Conservation (phyloP, 2,113 vertebrate species). For the Pterocles orientalis region DNA sequence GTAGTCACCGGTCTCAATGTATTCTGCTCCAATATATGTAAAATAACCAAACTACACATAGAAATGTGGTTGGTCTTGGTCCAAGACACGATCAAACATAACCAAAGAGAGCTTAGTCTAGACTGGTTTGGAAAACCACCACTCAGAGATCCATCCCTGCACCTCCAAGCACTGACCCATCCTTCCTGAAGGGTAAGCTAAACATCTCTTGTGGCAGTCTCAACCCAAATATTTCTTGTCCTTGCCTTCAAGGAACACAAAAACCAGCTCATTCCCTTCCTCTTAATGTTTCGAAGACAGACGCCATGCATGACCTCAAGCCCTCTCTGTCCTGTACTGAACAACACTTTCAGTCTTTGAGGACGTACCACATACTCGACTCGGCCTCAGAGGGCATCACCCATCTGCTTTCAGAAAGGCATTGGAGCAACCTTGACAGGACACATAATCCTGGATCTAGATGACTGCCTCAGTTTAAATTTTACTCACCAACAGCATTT, state of each 20-base stretch:
- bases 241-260: not conserved
- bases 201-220: not conserved
- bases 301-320: not conserved
- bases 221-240: not conserved
- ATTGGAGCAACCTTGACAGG: not conserved
- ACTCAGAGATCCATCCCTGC: not conserved
- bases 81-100: not conserved
- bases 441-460: not conserved
- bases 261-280: not conserved
- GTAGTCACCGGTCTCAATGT: not conserved
- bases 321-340: not conserved
- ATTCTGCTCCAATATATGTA: not conserved
- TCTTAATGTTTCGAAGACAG: not conserved
- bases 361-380: not conserved
- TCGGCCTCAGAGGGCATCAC: not conserved
- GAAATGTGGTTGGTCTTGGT: not conserved
- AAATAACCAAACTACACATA: not conserved
- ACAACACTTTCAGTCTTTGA: not conserved
- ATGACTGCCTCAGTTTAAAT: not conserved
- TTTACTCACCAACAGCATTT: not conserved
- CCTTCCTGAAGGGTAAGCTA: not conserved
- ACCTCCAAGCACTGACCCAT: not conserved
- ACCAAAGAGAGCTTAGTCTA: not conserved
- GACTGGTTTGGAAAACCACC: not conserved
- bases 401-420: not conserved